Percentiles rank a stretch among this genome's conserved stretches.
These are phyloP conservation scores for Trachops cirrhosus DNA, from an alignment of 2,797 vertebrate species.

Conservation along the genomic window DNA sequence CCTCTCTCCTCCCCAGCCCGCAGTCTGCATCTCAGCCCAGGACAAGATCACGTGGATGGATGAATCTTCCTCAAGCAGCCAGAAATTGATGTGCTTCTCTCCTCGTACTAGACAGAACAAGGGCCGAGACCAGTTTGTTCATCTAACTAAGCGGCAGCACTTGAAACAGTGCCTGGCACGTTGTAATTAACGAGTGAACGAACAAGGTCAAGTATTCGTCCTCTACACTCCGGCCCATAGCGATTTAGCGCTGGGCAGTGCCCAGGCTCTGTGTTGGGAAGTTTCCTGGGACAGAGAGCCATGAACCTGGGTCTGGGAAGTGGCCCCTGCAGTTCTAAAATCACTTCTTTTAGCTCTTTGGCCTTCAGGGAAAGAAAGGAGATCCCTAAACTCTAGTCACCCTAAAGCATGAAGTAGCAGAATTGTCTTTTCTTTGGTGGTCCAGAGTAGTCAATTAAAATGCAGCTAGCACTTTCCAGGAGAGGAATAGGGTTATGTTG, in stretches of 20 bases:
- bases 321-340: neutral
- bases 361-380: neutral
- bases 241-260: neutral
- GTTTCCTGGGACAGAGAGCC: neutral
- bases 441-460: neutral
- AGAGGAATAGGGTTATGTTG: neutral
- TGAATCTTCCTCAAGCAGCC: neutral
- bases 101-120: neutral
- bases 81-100: neutral
- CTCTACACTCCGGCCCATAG: fast-evolving
- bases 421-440: neutral
- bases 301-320: neutral
- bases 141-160: neutral
- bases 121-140: neutral
- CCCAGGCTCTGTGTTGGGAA: neutral
- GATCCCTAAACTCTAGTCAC: neutral
- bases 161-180: too few relatives aligned
- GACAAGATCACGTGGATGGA: neutral
- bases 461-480: neutral
- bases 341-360: neutral
- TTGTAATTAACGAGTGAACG: neutral
- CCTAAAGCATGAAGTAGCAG: neutral
- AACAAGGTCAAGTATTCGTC: neutral
- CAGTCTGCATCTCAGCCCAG: neutral
- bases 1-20: neutral